A percentile compares a stretch with the other conserved stretches of the same genome.
These are phyloP conservation scores for Anneissia japonica DNA, from an alignment of 35 echinoderm and acorn worm genomes.

Conservation along the genomic window DNA sequence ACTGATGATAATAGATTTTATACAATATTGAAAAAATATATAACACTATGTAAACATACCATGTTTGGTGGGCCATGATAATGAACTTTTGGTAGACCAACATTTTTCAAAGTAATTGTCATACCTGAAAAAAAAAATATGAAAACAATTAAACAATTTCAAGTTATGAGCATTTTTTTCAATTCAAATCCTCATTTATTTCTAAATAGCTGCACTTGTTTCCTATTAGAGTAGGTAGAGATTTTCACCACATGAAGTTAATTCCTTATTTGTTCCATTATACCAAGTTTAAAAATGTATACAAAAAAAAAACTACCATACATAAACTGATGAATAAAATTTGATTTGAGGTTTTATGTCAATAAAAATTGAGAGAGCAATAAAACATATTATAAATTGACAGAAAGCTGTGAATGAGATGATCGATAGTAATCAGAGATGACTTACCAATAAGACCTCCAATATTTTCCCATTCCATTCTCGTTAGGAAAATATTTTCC, in stretches of 20 bases:
- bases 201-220: too few species aligned
- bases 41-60: constrained; percentile 39
- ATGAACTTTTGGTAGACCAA: constrained; percentile 40
- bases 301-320: too few species aligned
- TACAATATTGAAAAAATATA: too few species aligned
- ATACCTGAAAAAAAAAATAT: constrained; percentile 31
- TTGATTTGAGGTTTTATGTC: background rate
- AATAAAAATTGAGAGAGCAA: background rate
- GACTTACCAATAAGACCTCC: constrained; percentile 71
- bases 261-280: too few species aligned
- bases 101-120: constrained; percentile 54
- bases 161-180: too few species aligned
- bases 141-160: background rate
- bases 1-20: too few species aligned
- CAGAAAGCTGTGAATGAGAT: background rate
- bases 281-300: too few species aligned
- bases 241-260: too few species aligned
- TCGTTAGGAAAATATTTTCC: constrained; percentile 79
- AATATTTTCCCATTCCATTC: constrained; percentile 79
- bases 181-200: too few species aligned
- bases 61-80: constrained; percentile 47
- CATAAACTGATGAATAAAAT: too few species aligned
- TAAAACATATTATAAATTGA: background rate
- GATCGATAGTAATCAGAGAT: background rate
- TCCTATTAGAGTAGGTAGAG: too few species aligned